These are phyloP conservation scores for Scalopus aquaticus DNA, from an alignment of 2,113 vertebrate genomes.

Conservation along the genomic window DNA sequence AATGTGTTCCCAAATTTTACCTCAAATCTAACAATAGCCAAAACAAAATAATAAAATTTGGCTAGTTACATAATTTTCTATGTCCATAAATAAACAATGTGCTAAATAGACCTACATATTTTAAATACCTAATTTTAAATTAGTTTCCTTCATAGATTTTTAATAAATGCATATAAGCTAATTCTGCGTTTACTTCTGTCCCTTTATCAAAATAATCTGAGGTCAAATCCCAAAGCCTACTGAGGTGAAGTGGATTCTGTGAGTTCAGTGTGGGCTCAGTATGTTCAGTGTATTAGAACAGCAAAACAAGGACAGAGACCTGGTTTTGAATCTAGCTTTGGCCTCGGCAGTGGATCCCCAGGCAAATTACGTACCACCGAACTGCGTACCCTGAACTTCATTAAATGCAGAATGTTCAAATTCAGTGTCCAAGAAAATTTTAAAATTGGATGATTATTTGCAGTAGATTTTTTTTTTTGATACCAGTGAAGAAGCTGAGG, in stretches of 20 bases:
- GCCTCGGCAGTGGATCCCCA: not conserved
- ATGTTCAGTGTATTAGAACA: fast-evolving
- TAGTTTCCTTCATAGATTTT: not conserved
- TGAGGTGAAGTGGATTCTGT: not conserved
- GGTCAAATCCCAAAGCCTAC: not conserved
- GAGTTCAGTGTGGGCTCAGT: too few relatives aligned
- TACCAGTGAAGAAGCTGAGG: not conserved
- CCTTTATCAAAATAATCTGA: not conserved
- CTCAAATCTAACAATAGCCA: not conserved
- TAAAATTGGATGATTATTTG: not conserved
- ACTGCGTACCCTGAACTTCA: not conserved
- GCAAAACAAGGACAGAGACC: not conserved
- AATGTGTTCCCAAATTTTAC: not conserved
- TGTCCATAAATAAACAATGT: not conserved
- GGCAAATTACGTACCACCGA: not conserved
- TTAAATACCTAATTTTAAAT: not conserved
- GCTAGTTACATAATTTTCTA: not conserved
- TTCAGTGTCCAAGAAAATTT: not conserved
- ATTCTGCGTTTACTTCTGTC: not conserved
- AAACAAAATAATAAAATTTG: not conserved
- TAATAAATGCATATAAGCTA: not conserved
- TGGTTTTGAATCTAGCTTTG: not conserved
- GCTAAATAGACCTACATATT: not conserved
- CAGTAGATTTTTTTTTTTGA: not conserved
- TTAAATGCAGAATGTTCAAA: not conserved